These are phyloP conservation scores for Lycocorax pyrrhopterus DNA, from an alignment of 2,113 vertebrate genomes.

Conservation along the genomic window DNA sequence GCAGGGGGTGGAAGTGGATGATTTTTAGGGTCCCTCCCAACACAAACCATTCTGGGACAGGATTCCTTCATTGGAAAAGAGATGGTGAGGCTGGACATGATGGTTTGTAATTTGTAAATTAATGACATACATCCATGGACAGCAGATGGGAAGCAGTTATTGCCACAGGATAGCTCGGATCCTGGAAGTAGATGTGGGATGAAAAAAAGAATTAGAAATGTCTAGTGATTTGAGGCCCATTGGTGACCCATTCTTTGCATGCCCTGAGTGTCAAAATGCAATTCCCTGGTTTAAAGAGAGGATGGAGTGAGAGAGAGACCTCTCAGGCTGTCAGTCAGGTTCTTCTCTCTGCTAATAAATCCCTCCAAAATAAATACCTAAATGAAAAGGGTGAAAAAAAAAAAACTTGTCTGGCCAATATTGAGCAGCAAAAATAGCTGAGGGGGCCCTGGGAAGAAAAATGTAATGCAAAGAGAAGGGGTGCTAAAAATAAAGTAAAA, in stretches of 20 bases:
- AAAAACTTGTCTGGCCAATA: background rate
- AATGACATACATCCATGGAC: background rate
- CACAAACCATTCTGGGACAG: background rate
- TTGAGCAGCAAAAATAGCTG: background rate
- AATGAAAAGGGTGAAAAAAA: background rate
- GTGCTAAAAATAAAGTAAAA: background rate
- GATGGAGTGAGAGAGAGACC: background rate
- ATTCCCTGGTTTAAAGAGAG: background rate
- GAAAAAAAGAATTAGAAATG: background rate
- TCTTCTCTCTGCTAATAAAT: background rate
- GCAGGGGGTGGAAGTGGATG: background rate
- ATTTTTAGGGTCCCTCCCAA: background rate
- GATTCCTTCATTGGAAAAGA: background rate
- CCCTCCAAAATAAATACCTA: background rate
- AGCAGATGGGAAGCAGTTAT: background rate
- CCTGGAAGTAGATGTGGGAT: background rate
- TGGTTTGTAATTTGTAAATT: background rate
- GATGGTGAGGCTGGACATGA: background rate
- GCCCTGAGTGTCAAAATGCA: background rate
- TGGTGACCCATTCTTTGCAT: background rate
- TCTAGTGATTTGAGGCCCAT: rapidly evolving
- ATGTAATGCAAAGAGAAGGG: background rate
- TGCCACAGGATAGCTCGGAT: background rate
- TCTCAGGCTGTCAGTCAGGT: background rate
- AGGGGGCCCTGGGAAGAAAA: background rate